Base-by-base conservation (phyloP, 1,140 invertebrate genomes). In the Tyrophagus putrescentiae region DNA sequence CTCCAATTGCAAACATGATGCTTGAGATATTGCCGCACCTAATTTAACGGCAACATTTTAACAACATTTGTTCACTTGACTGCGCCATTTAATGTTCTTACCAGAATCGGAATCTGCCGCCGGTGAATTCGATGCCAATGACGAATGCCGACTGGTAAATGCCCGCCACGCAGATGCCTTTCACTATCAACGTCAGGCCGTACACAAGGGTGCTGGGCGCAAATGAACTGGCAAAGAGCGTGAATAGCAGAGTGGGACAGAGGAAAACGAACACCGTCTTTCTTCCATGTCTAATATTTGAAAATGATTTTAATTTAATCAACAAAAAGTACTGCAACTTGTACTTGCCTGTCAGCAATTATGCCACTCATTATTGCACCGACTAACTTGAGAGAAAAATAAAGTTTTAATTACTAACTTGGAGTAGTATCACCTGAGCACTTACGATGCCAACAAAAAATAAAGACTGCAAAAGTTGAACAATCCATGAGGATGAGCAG, bases 381-480 rank as follows among this genome's bases (percentile, higher is more conserved):
- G 36, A 72, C 39, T 11, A 72, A 42, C n/a, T n/a, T n/a, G n/a
- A n/a, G n/a, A n/a, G n/a, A n/a, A n/a, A n/a, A n/a, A n/a, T n/a
- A n/a, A n/a, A n/a, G n/a, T n/a, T n/a, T n/a, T n/a, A n/a, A n/a
- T n/a, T n/a, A n/a, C n/a, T n/a, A n/a, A n/a, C n/a, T n/a, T n/a
- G n/a, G n/a, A n/a, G n/a, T n/a, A n/a, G n/a, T n/a, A n/a, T n/a
- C n/a, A n/a, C n/a, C n/a, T n/a, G n/a, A n/a, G n/a, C n/a, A n/a
- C n/a, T n/a, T n/a, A n/a, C n/a, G 60, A 71, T 66, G 11, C 71
- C 71, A 44, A 67, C 29, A 69, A 72, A 72, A 60, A 71, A 72
- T 28, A 68, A 34, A 9, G 69, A 66, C n/a, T 65, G 64, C 11
- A 67, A 61, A 3, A 70, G 52, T 6, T 70, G 59, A 29, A 54